These are phyloP conservation scores for Diogma glabrata DNA, from an alignment of 2,888 invertebrate genomes.

Conservation along the genomic window DNA sequence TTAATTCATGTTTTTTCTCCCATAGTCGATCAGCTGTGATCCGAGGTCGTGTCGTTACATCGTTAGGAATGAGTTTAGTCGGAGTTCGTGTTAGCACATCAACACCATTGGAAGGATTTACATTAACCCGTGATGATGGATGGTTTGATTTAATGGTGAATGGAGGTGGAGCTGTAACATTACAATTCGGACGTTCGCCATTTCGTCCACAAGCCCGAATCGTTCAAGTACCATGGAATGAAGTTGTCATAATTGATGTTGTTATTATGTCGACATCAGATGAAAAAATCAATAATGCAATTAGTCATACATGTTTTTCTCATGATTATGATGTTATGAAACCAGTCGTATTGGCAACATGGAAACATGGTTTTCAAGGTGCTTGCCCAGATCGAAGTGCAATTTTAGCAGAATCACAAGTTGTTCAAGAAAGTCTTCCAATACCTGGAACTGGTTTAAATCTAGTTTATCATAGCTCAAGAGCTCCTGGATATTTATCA, in stretches of 20 bases:
- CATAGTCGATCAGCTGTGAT: slow-evolving; percentile 93
- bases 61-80: slow-evolving; percentile 84
- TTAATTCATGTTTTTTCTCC: not conserved
- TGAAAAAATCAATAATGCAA: slow-evolving; percentile 52
- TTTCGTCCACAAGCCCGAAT: slow-evolving; percentile 81
- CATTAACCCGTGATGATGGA: slow-evolving; percentile 80
- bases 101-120: slow-evolving; percentile 91
- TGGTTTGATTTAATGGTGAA: slow-evolving; percentile 98
- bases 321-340: slow-evolving; percentile 91
- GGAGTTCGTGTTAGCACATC: slow-evolving; percentile 93
- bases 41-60: slow-evolving; percentile 85
- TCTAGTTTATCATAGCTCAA: slow-evolving; percentile 90
- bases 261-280: slow-evolving; percentile 74
- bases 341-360: slow-evolving; percentile 83
- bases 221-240: slow-evolving; percentile 93
- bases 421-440: slow-evolving; percentile 87
- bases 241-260: slow-evolving; percentile 88
- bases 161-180: slow-evolving; percentile 93
- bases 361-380: slow-evolving; percentile 91
- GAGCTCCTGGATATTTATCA: slow-evolving; percentile 85
- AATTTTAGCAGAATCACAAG: slow-evolving; percentile 82
- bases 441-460: slow-evolving; percentile 93
- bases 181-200: slow-evolving; percentile 87
- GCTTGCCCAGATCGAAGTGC: slow-evolving; percentile 89
- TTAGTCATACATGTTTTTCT: slow-evolving; percentile 68